Evolutionary conservation across 2,797 vertebrate species (phyloP).

Genomic region (Thamnophis elegans): DNA sequence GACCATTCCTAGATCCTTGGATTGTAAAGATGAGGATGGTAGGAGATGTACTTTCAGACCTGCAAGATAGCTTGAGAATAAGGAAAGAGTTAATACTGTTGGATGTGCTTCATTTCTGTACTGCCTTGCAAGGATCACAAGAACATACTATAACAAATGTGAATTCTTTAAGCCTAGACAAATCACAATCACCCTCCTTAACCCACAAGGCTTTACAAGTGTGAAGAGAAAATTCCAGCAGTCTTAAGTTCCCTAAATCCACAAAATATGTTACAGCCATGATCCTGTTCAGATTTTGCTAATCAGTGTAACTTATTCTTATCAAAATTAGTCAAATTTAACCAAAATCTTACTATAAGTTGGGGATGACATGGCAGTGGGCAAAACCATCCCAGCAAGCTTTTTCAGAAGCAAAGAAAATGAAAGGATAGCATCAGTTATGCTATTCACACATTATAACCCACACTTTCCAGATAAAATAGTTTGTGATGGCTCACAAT

Average conservation of each 20-base stretch:
- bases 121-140: not conserved
- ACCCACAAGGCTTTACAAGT: not conserved
- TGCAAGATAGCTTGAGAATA: not conserved
- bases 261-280: not conserved
- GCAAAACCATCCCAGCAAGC: not conserved
- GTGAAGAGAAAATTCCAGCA: not conserved
- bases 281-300: not conserved
- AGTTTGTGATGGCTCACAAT: not conserved
- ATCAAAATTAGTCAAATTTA: not conserved
- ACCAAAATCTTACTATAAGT: not conserved
- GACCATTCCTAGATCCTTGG: not conserved
- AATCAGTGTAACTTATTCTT: not conserved
- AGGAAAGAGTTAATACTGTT: not conserved
- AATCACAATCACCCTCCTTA: not conserved
- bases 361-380: not conserved
- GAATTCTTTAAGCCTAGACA: not conserved
- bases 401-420: not conserved
- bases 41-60: not conserved
- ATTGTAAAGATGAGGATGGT: not conserved
- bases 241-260: not conserved
- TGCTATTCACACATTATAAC: not conserved
- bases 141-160: not conserved
- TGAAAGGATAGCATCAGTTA: not conserved
- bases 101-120: not conserved
- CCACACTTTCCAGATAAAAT: not conserved